phyloP scores from a whole-genome alignment of 2,888 invertebrate species.

The Ophonus ardosiacus region DNA sequence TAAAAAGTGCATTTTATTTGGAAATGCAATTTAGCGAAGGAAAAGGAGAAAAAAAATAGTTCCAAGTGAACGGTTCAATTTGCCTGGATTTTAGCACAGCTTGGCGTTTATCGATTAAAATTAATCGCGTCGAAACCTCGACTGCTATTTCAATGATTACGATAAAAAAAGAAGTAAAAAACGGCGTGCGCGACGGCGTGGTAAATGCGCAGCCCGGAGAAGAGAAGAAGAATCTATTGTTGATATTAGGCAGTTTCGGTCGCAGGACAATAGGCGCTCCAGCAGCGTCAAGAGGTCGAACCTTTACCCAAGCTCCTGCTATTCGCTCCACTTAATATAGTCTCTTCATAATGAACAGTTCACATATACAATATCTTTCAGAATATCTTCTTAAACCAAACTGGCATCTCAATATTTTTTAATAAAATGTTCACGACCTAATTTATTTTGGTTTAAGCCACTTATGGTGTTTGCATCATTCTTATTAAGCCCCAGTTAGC shows the following conservation, averaged over 20 bases:
- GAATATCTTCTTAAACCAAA: no score
- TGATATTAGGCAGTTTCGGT: conserved; percentile 61
- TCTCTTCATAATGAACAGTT: no score
- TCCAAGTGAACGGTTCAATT: conserved; percentile 59
- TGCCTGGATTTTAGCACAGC: conserved; percentile 58
- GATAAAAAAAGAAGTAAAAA: conserved; percentile 41
- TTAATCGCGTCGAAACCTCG: conserved; percentile 68
- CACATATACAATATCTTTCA: no score
- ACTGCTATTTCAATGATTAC: conserved; percentile 65
- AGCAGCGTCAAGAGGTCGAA: not conserved
- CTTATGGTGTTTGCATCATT: no score
- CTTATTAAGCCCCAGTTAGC: no score
- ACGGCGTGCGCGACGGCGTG: conserved; percentile 51
- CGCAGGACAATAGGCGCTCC: conserved; percentile 35
- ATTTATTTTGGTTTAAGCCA: no score
- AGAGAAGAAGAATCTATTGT: conserved; percentile 47
- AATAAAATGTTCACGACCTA: no score
- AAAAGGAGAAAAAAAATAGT: conserved; percentile 60
- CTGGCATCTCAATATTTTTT: no score
- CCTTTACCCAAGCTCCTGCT: no score
- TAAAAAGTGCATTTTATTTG: conserved; percentile 60
- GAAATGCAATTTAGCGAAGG: conserved; percentile 60
- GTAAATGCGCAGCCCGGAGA: conserved; percentile 51
- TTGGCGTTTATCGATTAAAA: conserved; percentile 67
- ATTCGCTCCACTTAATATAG: no score